Conservation (phyloP, 2,797 vertebrate species). For the Etheostoma nigrum region DNA sequence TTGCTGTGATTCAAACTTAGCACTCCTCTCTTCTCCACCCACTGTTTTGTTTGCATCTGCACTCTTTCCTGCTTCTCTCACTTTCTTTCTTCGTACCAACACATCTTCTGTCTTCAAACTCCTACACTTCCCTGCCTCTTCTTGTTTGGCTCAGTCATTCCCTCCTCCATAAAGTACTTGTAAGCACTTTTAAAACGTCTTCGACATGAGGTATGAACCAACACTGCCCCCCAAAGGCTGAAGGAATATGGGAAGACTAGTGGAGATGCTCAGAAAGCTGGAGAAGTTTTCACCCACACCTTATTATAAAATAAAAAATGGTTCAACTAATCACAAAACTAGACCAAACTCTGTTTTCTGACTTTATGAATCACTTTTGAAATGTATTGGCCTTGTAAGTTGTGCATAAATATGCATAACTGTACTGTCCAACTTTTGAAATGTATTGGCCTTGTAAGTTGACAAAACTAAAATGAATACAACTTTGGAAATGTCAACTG, state of each 20-base stretch:
- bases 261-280: constrained; percentile 13
- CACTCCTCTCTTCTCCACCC: constrained; percentile 56
- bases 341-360: neutral
- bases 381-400: neutral
- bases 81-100: constrained; percentile 44
- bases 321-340: neutral
- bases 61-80: constrained; percentile 48
- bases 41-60: constrained; percentile 65
- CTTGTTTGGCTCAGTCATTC: constrained; percentile 57
- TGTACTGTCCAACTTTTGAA: neutral
- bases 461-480: neutral
- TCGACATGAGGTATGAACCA: constrained; percentile 71
- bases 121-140: constrained; percentile 64
- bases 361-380: neutral
- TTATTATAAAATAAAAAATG: neutral
- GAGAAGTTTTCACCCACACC: neutral
- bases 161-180: constrained; percentile 61
- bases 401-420: neutral
- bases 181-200: constrained; percentile 60
- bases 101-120: constrained; percentile 63
- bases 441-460: neutral
- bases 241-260: constrained; percentile 9
- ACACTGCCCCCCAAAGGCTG: constrained; percentile 84
- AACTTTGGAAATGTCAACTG: neutral
- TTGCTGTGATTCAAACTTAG: constrained; percentile 51